Percentiles rank a stretch among this genome's conserved stretches.
These are phyloP conservation scores for Sander vitreus DNA, from an alignment of 2,113 vertebrate species.

Conservation along the genomic window DNA sequence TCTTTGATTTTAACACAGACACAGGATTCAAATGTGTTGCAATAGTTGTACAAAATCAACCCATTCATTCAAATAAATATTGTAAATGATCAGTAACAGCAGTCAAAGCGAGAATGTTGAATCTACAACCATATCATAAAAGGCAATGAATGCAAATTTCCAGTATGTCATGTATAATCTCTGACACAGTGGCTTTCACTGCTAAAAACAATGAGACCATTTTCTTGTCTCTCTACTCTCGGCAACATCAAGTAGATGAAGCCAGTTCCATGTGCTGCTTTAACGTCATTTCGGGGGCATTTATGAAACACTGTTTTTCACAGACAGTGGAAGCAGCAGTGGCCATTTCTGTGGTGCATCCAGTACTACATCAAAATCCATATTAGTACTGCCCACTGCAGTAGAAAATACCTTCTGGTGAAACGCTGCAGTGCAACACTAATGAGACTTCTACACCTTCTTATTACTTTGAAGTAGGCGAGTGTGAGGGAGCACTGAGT, in stretches of 20 bases:
- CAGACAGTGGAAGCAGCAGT: not conserved
- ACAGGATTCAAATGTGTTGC: not conserved
- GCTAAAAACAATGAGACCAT: not conserved
- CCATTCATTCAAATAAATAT: no score
- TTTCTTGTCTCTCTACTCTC: not conserved
- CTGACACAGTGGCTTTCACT: no score
- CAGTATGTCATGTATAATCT: not conserved
- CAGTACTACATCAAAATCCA: not conserved
- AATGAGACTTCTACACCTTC: not conserved
- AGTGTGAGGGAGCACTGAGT: not conserved
- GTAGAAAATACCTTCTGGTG: conserved; percentile 5
- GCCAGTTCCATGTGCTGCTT: not conserved
- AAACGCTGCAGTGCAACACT: not conserved
- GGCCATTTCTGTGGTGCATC: not conserved
- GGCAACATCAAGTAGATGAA: no score
- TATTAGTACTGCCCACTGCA: not conserved
- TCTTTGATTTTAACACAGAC: not conserved
- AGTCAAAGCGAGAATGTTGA: no score
- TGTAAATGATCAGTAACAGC: no score
- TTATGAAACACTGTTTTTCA: not conserved
- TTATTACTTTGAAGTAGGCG: not conserved
- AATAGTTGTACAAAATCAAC: not conserved
- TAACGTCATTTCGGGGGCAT: not conserved
- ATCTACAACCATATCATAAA: no score
- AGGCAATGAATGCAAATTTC: not conserved